Percentiles rank a stretch among this genome's conserved stretches.
Conservation (phyloP, 2,113 vertebrate genomes). For the Orycteropus afer region DNA sequence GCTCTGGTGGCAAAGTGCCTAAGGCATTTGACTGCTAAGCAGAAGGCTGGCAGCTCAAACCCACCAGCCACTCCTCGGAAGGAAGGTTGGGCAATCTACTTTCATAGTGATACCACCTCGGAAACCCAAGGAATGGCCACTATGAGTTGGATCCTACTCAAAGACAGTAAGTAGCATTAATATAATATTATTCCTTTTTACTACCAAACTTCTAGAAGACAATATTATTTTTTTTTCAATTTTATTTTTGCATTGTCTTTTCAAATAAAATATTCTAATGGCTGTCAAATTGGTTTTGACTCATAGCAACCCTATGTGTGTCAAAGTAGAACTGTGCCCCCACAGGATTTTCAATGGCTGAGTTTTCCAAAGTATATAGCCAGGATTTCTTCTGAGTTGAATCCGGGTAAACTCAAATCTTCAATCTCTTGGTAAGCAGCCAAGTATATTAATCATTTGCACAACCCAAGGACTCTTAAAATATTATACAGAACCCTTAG, state of each 20-base stretch:
- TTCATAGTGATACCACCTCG: too few relatives aligned
- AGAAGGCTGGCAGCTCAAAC: too few relatives aligned
- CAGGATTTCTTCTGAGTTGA: background rate
- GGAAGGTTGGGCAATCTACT: too few relatives aligned
- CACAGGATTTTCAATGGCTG: background rate
- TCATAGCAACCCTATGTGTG: background rate
- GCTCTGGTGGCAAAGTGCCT: too few relatives aligned
- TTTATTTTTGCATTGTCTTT: background rate
- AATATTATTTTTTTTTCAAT: constrained; percentile 27
- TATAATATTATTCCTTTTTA: constrained; percentile 30
- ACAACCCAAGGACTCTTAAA: background rate
- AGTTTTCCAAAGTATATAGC: too few relatives aligned
- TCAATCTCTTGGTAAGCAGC: background rate
- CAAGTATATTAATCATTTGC: background rate
- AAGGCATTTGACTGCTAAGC: too few relatives aligned
- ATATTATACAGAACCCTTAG: background rate
- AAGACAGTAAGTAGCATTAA: too few relatives aligned
- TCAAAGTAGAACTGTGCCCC: too few relatives aligned
- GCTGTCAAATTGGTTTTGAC: background rate
- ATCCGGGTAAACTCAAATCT: background rate
- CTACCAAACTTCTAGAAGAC: background rate
- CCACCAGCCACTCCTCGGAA: too few relatives aligned
- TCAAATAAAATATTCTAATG: background rate
- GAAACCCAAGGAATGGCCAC: too few relatives aligned
- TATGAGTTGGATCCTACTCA: too few relatives aligned